phyloP scores from a whole-genome alignment of 2,888 invertebrate species.

The Orchesella flavescens region DNA sequence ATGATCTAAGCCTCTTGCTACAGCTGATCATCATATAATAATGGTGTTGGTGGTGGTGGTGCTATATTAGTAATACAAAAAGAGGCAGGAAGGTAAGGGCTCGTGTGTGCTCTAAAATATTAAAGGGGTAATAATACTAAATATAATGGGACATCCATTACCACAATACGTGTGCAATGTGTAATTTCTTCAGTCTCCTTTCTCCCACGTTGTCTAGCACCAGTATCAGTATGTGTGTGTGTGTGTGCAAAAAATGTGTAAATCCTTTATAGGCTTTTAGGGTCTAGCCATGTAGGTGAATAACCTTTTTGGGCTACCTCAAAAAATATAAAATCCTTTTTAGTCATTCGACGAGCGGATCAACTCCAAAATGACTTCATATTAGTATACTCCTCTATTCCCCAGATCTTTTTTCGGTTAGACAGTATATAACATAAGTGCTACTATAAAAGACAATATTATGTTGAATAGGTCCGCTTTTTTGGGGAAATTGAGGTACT shows the following conservation, averaged over 20 bases:
- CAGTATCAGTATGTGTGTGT: neutral
- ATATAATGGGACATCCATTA: slow-evolving; percentile 19
- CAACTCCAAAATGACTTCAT: too few species aligned
- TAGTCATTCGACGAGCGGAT: too few species aligned
- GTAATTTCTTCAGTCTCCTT: neutral
- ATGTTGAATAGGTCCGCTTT: too few species aligned
- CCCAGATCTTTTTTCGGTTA: too few species aligned
- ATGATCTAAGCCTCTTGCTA: neutral
- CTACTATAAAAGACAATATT: too few species aligned
- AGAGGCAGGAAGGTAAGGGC: too few species aligned
- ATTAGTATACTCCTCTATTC: too few species aligned
- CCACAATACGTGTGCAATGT: slow-evolving; percentile 10
- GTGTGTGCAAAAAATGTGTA: neutral
- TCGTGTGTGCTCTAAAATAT: neutral
- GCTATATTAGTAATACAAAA: too few species aligned
- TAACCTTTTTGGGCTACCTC: slow-evolving; percentile 8
- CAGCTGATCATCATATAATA: neutral
- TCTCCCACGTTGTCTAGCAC: neutral
- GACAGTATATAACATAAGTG: too few species aligned
- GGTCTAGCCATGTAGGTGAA: slow-evolving; percentile 9
- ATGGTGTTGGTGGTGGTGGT: too few species aligned
- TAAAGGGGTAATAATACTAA: slow-evolving; percentile 11
- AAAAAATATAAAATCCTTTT: neutral
- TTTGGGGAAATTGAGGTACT: too few species aligned
- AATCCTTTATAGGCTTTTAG: slow-evolving; percentile 12